phyloP scores from a whole-genome alignment of 2,888 invertebrate species.

The Drosophila eohydei region DNA sequence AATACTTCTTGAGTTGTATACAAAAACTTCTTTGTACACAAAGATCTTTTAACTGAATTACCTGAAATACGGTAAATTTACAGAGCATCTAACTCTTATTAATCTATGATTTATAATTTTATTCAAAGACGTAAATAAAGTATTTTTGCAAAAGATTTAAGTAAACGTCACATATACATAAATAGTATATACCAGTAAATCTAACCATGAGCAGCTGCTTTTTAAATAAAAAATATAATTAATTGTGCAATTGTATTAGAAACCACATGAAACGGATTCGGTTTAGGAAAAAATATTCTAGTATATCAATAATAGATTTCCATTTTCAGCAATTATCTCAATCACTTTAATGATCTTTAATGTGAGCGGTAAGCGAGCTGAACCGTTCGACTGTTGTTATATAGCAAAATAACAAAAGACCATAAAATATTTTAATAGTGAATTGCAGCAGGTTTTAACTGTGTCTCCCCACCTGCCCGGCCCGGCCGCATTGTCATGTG shows the following conservation, averaged over 20 bases:
- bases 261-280: neutral
- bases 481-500: neutral
- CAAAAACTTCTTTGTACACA: neutral
- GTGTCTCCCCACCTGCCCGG: neutral
- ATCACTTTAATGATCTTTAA: slow-evolving; percentile 15
- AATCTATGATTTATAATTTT: neutral
- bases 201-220: neutral
- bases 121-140: slow-evolving; percentile 2
- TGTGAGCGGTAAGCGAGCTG: slow-evolving; percentile 11
- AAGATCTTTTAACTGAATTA: neutral
- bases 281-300: neutral
- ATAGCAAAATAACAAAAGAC: slow-evolving; percentile 10
- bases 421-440: slow-evolving; percentile 3
- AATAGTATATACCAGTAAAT: neutral
- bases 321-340: slow-evolving; percentile 11
- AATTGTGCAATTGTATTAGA: neutral
- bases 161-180: too few species aligned
- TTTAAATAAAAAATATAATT: neutral
- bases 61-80: neutral
- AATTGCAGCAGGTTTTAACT: neutral
- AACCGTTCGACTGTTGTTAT: slow-evolving; percentile 2
- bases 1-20: neutral
- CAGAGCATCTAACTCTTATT: neutral
- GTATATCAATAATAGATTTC: neutral
- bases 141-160: slow-evolving; percentile 18